Evolutionary conservation across 2,113 vertebrate species (phyloP).

Genomic region (Chiloscyllium plagiosum): DNA sequence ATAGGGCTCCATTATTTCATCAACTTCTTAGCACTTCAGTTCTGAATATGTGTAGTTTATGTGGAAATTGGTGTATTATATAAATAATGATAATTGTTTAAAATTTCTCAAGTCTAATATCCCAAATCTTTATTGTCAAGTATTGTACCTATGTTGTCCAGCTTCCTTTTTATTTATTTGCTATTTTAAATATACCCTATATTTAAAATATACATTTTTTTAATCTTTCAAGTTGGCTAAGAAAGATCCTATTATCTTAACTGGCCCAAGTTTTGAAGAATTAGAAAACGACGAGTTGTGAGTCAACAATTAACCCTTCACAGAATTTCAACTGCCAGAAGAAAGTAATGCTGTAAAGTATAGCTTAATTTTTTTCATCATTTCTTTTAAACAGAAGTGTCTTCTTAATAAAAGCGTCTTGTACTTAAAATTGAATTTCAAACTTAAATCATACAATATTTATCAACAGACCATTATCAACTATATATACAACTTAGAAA

Average conservation of each 20-base stretch:
- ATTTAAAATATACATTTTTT: conserved; percentile 25
- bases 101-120: neutral
- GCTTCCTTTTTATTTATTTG: neutral
- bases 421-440: neutral
- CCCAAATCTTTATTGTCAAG: neutral
- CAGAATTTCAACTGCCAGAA: neutral
- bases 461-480: neutral
- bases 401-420: conserved; percentile 44
- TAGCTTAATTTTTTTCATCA: conserved; percentile 43
- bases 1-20: neutral
- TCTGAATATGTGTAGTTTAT: neutral
- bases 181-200: neutral
- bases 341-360: conserved; percentile 27
- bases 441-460: neutral
- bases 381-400: conserved; percentile 46
- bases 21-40: neutral
- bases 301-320: conserved; percentile 43
- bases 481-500: neutral
- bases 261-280: conserved; percentile 85
- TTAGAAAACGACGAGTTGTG: conserved; percentile 71
- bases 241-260: conserved; percentile 92
- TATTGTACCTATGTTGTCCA: neutral
- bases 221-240: conserved; percentile 68
- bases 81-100: neutral
- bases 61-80: neutral